Evolutionary conservation across 35 echinoderm and acorn worm genomes (phyloP).

Genomic region (Holothuria glaberrima): DNA sequence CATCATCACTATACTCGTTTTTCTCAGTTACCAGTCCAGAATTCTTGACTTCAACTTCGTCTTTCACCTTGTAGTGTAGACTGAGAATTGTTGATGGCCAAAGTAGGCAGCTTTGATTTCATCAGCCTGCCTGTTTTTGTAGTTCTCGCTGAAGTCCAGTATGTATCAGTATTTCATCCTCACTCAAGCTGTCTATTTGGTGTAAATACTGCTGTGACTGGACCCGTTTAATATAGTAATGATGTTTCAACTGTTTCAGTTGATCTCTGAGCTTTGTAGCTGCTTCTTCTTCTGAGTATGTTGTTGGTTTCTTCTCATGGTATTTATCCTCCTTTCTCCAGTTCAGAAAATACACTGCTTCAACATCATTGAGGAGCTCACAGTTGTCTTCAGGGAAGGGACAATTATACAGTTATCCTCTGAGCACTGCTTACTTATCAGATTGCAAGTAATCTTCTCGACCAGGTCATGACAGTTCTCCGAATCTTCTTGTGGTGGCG

Average conservation of each 20-base stretch:
- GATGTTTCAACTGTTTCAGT: background rate
- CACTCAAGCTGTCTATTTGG: background rate
- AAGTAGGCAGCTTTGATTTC: slow-evolving; percentile 1
- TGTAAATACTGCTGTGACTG: background rate
- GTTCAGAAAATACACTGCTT: background rate
- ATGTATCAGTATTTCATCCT: slow-evolving; percentile 1
- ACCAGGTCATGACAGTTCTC: background rate
- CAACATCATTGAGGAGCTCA: slow-evolving; percentile 6
- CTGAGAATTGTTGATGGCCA: background rate
- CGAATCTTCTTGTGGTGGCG: too few relatives aligned
- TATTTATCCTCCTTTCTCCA: background rate
- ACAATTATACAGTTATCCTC: background rate
- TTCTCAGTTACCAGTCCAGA: background rate
- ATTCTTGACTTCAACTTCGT: background rate
- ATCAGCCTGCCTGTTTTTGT: slow-evolving; percentile 8
- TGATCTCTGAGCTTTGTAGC: background rate
- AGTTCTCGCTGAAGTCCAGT: background rate
- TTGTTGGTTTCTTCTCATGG: background rate
- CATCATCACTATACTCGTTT: background rate
- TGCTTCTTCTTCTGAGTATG: background rate
- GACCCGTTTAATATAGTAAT: background rate
- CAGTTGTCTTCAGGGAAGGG: background rate
- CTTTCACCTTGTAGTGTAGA: slow-evolving; percentile 5
- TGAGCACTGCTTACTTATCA: background rate
- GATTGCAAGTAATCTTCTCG: background rate